A percentile compares a stretch with the other conserved stretches of the same genome.
phyloP scores from a whole-genome alignment of 2,888 invertebrate genomes.

The Drosophila seclusa region DNA sequence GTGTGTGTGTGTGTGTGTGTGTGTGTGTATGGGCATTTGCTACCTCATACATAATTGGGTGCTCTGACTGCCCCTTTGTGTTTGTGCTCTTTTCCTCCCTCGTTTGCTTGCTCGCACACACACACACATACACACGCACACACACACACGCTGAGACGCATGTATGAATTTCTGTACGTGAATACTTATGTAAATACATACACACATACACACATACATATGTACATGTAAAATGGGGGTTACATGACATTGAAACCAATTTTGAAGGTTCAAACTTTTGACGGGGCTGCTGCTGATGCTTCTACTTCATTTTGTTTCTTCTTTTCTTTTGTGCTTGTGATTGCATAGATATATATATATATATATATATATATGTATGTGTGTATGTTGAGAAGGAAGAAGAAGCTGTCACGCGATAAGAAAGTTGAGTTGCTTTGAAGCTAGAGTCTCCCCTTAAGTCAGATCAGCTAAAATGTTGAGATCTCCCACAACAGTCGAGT shows the following conservation, averaged over 20 bases:
- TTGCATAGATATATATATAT: slow-evolving; percentile 1
- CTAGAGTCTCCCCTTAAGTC: background rate
- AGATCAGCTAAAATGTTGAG: background rate
- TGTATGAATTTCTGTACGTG: slow-evolving; percentile 4
- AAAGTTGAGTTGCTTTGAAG: background rate
- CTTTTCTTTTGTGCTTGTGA: background rate
- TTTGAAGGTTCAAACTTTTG: slow-evolving; percentile 69
- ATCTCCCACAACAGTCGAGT: background rate
- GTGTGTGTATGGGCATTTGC: slow-evolving; percentile 11
- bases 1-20: background rate
- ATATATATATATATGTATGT: background rate
- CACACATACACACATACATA: background rate
- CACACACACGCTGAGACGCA: slow-evolving; percentile 16
- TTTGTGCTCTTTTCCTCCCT: slow-evolving; percentile 16
- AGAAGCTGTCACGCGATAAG: background rate
- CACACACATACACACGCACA: too few relatives aligned
- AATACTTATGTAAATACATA: background rate
- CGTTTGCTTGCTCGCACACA: background rate
- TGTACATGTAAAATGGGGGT: slow-evolving; percentile 67
- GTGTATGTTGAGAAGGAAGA: background rate
- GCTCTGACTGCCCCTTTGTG: slow-evolving; percentile 16
- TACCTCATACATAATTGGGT: slow-evolving; percentile 12
- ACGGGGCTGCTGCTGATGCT: background rate
- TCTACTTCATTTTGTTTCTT: background rate
- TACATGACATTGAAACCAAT: slow-evolving; percentile 79